These are phyloP conservation scores for Lasioglossum morio DNA, from an alignment of 2,888 invertebrate species.

Conservation along the genomic window DNA sequence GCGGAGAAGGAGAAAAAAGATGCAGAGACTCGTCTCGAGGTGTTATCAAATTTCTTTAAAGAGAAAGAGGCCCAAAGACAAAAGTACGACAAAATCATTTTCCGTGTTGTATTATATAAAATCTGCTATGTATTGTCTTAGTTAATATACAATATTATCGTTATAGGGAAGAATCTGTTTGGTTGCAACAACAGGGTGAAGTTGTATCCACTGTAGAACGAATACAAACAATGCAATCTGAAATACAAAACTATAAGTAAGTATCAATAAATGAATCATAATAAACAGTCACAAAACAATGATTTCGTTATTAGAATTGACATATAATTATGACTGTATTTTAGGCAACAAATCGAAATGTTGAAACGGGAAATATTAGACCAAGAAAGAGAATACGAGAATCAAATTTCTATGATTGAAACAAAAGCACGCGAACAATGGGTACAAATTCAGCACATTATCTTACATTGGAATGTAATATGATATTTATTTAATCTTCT, in stretches of 20 bases:
- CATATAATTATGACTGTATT: slow-evolving; percentile 53
- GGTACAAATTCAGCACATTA: slow-evolving; percentile 84
- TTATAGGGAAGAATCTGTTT: slow-evolving; percentile 92
- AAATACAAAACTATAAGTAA: slow-evolving; percentile 92
- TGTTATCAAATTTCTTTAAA: slow-evolving; percentile 95
- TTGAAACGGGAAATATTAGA: slow-evolving; percentile 94
- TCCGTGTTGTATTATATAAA: slow-evolving; percentile 1
- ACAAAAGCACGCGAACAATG: slow-evolving; percentile 94
- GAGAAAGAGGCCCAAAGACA: slow-evolving; percentile 94
- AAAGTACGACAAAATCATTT: slow-evolving; percentile 87
- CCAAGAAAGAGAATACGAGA: slow-evolving; percentile 90
- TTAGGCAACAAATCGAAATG: slow-evolving; percentile 89
- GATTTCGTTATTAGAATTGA: not conserved
- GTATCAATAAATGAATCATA: slow-evolving; percentile 16
- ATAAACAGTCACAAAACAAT: not conserved
- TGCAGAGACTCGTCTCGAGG: slow-evolving; percentile 93
- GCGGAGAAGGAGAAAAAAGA: slow-evolving; percentile 91
- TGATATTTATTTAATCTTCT: slow-evolving; percentile 19
- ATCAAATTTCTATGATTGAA: slow-evolving; percentile 92
- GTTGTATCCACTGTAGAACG: slow-evolving; percentile 92
- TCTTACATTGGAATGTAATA: not conserved
- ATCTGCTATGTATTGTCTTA: not conserved
- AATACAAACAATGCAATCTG: slow-evolving; percentile 91
- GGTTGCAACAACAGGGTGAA: slow-evolving; percentile 93
- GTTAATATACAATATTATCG: slow-evolving; percentile 23